phyloP scores from a whole-genome alignment of 1,140 invertebrate genomes.

The Lamellibrachia luymesi region DNA sequence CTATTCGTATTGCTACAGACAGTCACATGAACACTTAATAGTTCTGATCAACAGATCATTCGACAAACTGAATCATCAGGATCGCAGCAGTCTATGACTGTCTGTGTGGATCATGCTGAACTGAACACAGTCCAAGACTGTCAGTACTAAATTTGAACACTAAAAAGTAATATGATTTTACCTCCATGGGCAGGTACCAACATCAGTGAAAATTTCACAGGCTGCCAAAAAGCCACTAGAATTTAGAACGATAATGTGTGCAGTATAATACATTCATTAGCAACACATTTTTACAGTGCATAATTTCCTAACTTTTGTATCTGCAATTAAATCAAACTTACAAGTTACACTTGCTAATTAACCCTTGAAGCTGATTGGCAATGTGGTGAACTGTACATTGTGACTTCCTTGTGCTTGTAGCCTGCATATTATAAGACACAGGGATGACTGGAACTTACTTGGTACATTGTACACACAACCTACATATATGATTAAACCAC shows the following conservation, averaged over 20 bases:
- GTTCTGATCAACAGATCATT: too few species aligned
- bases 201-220: too few species aligned
- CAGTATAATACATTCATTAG: not conserved
- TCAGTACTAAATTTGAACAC: not conserved
- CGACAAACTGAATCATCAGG: not conserved
- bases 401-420: not conserved
- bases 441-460: not conserved
- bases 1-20: not conserved
- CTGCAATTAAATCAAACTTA: not conserved
- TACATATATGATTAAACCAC: not conserved
- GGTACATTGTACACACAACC: not conserved
- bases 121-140: not conserved
- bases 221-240: not conserved
- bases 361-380: not conserved
- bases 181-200: too few species aligned
- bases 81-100: not conserved
- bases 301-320: not conserved
- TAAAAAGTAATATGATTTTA: too few species aligned
- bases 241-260: not conserved
- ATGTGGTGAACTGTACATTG: not conserved
- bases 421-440: not conserved
- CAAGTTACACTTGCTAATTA: not conserved
- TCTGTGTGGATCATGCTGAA: not conserved
- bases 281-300: not conserved
- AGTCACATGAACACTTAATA: not conserved